Base-by-base conservation (phyloP, 2,797 vertebrate species). In the Pteronotus mesoamericanus region DNA sequence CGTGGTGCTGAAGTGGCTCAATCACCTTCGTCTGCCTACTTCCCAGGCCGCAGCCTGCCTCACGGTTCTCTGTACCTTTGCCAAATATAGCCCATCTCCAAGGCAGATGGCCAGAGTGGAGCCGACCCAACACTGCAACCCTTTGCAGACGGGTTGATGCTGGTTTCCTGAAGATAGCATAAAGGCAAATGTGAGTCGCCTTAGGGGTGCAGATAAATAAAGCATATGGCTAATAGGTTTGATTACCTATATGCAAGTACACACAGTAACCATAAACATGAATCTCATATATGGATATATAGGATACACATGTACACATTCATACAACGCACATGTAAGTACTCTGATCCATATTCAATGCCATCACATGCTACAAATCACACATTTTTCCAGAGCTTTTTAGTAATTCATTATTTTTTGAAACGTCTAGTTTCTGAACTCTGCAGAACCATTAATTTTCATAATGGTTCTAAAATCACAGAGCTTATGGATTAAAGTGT, bases 1-100 rank as follows among this genome's bases (percentile, higher is more conserved):
- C 97, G 29, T 96, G 97, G 96, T 97, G 96, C 96, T 97, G 97
- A 97, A 97, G 59, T 48, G 9, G 34, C 80, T 89, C 48, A 0
- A 1, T 57, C 22, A 10, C 21, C 39, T 37, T n/a, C 0, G 1
- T 80, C 4, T 1, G 42, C 21, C n/a, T 61, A 12, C 66, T 83
- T 92, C 32, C 69, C 15, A 7, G 71, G 34, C 42, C 4, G 3
- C 6, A 0, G 55, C 91, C 74, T 71, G 39, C 74, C 29, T 44
- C 15, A 15, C 9, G 10, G 34, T 55, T 82, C 42, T 9, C 66
- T 22, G 46, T n/a, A 53, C n/a, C n/a, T 83, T 95, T 90, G 68
- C 82, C 64, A n/a, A 53, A 92, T 80, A 88, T 53, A 94, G 77
- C 86, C 59, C 26, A 46, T 88, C 4, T 71, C 84, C 57, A 32